Evolutionary conservation across 2,797 vertebrate species (phyloP).

Genomic region (Margarornis squamiger): DNA sequence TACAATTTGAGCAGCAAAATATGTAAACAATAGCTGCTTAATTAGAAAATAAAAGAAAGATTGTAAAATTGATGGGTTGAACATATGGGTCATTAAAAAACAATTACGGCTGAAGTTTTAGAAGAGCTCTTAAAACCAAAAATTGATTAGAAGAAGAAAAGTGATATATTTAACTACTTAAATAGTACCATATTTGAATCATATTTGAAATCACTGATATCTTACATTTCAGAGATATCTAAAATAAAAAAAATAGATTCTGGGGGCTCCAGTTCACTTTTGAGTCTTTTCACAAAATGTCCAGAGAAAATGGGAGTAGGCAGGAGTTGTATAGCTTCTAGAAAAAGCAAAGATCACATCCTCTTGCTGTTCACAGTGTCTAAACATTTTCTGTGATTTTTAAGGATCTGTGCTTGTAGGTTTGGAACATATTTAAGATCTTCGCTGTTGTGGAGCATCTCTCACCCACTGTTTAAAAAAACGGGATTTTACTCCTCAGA

Average conservation of each 20-base stretch:
- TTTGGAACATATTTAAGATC: conserved; percentile 75
- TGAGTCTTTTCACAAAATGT: background rate
- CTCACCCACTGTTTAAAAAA: background rate
- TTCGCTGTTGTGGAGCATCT: background rate
- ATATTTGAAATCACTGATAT: background rate
- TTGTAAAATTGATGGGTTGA: conserved; percentile 33
- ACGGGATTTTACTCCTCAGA: background rate
- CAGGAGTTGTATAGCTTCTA: background rate
- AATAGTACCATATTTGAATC: background rate
- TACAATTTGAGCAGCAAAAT: background rate
- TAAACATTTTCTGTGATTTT: background rate
- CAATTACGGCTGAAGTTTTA: conserved; percentile 2
- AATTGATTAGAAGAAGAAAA: conserved; percentile 5
- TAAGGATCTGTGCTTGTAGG: background rate
- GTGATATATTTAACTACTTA: background rate
- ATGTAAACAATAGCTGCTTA: conserved; percentile 24
- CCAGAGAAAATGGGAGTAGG: background rate
- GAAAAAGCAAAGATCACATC: background rate
- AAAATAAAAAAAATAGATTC: background rate
- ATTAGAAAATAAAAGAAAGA: conserved; percentile 34
- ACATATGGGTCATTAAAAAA: conserved; percentile 50
- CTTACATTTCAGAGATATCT: background rate
- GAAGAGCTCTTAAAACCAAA: conserved; percentile 8
- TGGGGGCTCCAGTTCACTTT: background rate
- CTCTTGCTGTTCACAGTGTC: background rate